These are phyloP conservation scores for Zygothrica quintamaculata DNA, from an alignment of 2,888 invertebrate species.

Conservation along the genomic window DNA sequence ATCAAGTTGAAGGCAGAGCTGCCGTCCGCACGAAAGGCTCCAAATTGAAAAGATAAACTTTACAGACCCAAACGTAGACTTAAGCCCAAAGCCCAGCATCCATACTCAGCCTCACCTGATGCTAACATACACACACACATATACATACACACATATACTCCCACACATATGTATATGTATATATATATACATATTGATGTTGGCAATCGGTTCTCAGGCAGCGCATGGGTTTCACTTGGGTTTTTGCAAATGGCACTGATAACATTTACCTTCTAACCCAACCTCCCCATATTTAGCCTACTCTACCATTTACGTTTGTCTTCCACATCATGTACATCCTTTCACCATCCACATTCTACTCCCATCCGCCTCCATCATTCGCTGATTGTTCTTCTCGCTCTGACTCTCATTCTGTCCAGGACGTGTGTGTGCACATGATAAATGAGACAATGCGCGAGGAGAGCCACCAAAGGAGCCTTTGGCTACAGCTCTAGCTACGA, in stretches of 20 bases:
- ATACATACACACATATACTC: not conserved
- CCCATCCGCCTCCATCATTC: not conserved
- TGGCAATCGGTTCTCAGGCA: conserved; percentile 70
- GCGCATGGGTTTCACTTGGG: conserved; percentile 66
- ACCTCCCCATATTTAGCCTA: conserved; percentile 3
- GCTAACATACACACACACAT: conserved; percentile 13
- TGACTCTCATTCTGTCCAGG: conserved; percentile 47
- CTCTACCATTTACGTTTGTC: not conserved
- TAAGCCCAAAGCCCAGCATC: conserved; percentile 12
- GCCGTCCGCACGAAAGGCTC: conserved; percentile 55
- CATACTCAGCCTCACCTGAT: conserved; percentile 50
- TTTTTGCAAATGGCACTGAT: conserved; percentile 70
- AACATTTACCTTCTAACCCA: conserved; percentile 52
- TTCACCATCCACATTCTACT: not conserved
- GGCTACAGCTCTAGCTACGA: conserved; percentile 47
- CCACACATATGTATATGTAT: not conserved
- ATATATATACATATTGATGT: conserved; percentile 59
- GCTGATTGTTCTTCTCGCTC: conserved; percentile 13
- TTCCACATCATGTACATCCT: not conserved
- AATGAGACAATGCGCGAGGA: conserved; percentile 68
- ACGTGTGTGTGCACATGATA: conserved; percentile 68
- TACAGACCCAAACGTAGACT: conserved; percentile 64
- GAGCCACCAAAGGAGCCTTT: conserved; percentile 60
- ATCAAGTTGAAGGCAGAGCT: conserved; percentile 44
- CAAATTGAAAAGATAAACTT: conserved; percentile 79